Percentiles rank a stretch among this genome's conserved stretches.
Conservation (phyloP, 1,140 invertebrate species). For the Pentalonia nigronervosa region DNA sequence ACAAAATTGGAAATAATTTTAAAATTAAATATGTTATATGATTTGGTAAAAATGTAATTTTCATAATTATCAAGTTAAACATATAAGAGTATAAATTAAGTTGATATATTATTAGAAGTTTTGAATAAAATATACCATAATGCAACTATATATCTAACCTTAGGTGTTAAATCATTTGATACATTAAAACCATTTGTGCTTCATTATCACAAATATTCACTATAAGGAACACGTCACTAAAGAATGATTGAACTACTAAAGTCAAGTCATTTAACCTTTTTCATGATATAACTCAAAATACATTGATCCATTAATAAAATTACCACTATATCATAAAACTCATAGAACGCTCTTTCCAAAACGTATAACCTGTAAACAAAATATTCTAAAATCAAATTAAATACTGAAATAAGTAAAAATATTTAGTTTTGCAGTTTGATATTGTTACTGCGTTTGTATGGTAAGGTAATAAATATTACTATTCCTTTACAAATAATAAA, state of each 20-base stretch:
- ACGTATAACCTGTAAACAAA: not conserved
- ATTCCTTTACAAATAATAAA: not conserved
- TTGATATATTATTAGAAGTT: not conserved
- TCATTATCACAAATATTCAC: not conserved
- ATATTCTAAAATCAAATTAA: not conserved
- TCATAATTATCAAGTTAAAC: not conserved
- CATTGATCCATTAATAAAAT: not conserved
- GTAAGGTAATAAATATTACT: not conserved
- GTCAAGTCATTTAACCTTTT: constrained; percentile 43
- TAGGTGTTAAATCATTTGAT: not conserved
- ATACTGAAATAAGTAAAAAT: not conserved
- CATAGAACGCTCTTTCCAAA: not conserved
- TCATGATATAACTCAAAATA: not conserved
- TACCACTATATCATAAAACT: not conserved
- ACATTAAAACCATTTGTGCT: not conserved
- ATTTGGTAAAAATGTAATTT: not conserved
- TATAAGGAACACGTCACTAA: not conserved
- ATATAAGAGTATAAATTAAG: not conserved
- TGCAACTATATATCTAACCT: not conserved
- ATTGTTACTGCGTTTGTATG: not conserved
- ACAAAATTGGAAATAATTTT: too few relatives aligned
- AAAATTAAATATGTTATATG: not conserved
- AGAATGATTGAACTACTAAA: not conserved
- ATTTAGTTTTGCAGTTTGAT: not conserved
- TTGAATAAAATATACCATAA: not conserved